phyloP scores from a whole-genome alignment of 2,113 vertebrate genomes.

The Saccopteryx bilineata region DNA sequence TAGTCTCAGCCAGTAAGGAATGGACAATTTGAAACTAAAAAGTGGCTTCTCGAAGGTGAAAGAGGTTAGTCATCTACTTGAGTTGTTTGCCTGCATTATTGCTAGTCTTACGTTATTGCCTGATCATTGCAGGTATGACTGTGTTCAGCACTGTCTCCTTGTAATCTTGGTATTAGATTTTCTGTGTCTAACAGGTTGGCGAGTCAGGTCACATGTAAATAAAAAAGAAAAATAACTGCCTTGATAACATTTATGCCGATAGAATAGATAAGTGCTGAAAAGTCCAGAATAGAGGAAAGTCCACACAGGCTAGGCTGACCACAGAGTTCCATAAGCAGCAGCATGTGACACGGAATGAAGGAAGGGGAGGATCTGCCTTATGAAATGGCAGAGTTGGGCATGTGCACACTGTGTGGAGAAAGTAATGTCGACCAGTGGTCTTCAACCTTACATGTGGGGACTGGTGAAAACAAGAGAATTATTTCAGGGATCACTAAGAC shows the following conservation, averaged over 20 bases:
- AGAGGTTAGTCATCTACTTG: no score
- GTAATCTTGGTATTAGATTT: not conserved
- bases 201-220: not conserved
- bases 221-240: not conserved
- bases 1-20: not conserved
- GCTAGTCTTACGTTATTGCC: not conserved
- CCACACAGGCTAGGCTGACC: not conserved
- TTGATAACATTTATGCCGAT: not conserved
- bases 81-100: not conserved
- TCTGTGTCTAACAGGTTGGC: not conserved
- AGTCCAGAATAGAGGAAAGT: not conserved
- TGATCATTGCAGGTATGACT: not conserved
- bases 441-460: no score
- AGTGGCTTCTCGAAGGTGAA: not conserved
- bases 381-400: not conserved
- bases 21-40: not conserved
- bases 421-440: no score
- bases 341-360: not conserved
- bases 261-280: not conserved
- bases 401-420: not conserved
- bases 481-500: no score
- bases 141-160: not conserved
- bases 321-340: not conserved
- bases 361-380: not conserved
- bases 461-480: no score